Conservation (phyloP, 2,797 vertebrate genomes). For the Thaleichthys pacificus region DNA sequence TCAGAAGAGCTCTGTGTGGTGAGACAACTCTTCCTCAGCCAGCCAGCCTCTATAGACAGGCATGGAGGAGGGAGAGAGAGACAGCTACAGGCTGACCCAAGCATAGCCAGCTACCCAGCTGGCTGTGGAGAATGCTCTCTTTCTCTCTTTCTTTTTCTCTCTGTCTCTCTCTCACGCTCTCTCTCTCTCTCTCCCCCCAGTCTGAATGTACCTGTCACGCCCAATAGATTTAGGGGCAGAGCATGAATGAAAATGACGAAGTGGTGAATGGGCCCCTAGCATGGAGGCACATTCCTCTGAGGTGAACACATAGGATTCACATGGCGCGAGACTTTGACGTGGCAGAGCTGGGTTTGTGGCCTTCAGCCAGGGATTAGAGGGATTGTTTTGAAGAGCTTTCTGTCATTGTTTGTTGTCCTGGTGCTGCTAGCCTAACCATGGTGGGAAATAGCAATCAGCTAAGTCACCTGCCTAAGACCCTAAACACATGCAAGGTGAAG, state of each 20-base stretch:
- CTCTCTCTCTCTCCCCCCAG: neutral
- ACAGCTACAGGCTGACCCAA: too few species aligned
- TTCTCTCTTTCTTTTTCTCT: neutral
- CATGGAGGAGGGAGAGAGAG: neutral
- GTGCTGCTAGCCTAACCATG: constrained; percentile 28
- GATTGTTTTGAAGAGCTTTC: constrained; percentile 37
- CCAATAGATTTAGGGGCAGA: constrained; percentile 39
- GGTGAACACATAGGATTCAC: constrained; percentile 55
- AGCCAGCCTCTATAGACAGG: too few species aligned
- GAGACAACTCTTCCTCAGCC: neutral
- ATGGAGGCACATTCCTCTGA: constrained; percentile 49
- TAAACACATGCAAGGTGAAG: neutral
- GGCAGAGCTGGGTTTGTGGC: constrained; percentile 41
- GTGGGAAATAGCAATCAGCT: constrained; percentile 39
- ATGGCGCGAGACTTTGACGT: constrained; percentile 38
- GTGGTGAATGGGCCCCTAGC: constrained; percentile 40
- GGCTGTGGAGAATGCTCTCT: constrained; percentile 2
- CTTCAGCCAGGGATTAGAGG: constrained; percentile 33
- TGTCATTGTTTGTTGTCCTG: constrained; percentile 34
- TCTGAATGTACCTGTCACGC: constrained; percentile 47
- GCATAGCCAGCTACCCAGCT: constrained; percentile 1
- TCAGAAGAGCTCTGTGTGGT: neutral
- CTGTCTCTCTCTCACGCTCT: too few species aligned
- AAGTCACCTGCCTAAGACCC: constrained; percentile 7
- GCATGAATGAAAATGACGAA: constrained; percentile 39